A percentile compares a stretch with the other conserved stretches of the same genome.
These are phyloP conservation scores for Lycophotia porphyrea DNA, from an alignment of 2,888 invertebrate species.

Conservation along the genomic window DNA sequence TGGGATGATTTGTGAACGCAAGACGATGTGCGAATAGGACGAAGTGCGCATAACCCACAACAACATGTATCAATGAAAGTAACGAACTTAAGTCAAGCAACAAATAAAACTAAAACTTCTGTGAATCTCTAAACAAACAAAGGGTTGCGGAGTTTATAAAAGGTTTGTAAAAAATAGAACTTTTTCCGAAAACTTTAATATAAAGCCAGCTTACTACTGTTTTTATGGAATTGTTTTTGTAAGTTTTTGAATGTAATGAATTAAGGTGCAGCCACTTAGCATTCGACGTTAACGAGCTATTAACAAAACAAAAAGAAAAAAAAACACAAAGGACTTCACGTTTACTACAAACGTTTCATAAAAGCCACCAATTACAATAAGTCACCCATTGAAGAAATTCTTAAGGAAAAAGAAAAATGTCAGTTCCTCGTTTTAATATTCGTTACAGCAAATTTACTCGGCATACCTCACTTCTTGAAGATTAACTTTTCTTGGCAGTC, in stretches of 20 bases:
- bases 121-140: background rate
- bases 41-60: too few relatives aligned
- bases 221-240: background rate
- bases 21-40: too few relatives aligned
- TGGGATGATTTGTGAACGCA: too few relatives aligned
- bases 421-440: conserved; percentile 61
- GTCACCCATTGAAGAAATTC: conserved; percentile 25
- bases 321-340: background rate
- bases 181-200: too few relatives aligned
- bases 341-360: conserved; percentile 16
- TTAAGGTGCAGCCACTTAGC: background rate
- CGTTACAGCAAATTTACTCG: conserved; percentile 66
- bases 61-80: too few relatives aligned
- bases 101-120: too few relatives aligned
- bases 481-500: conserved; percentile 67
- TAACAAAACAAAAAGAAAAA: background rate
- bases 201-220: background rate
- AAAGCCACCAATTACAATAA: conserved; percentile 13
- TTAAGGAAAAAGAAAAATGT: conserved; percentile 33
- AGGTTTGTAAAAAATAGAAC: background rate
- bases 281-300: background rate
- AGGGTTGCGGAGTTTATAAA: background rate
- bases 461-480: conserved; percentile 60
- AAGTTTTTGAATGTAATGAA: background rate
- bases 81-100: too few relatives aligned